A percentile compares a stretch with the other conserved stretches of the same genome.
These are phyloP conservation scores for Rhagoletis pomonella DNA, from an alignment of 1,140 invertebrate species.

Conservation along the genomic window DNA sequence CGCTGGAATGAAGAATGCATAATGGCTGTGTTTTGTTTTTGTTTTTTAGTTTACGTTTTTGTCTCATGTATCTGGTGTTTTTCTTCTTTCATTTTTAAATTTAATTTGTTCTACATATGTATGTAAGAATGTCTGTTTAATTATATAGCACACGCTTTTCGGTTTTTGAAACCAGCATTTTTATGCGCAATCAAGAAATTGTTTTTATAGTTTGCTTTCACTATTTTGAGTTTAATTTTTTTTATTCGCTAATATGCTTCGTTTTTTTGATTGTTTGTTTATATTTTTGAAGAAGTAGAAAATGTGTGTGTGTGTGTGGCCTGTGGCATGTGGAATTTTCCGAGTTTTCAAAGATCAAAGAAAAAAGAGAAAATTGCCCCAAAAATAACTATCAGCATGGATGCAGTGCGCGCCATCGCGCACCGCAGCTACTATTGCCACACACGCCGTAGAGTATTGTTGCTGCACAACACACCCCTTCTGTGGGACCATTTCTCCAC, in stretches of 20 bases:
- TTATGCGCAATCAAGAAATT: constrained; percentile 29
- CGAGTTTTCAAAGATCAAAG: background rate
- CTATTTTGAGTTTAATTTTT: background rate
- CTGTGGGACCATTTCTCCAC: background rate
- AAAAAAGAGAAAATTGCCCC: background rate
- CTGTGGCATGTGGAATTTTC: background rate
- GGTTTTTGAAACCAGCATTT: constrained; percentile 48
- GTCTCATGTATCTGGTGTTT: background rate
- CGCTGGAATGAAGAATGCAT: constrained; percentile 27
- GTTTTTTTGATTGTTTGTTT: constrained; percentile 43
- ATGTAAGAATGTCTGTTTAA: background rate
- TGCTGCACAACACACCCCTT: background rate
- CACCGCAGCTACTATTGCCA: background rate
- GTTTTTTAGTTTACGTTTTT: background rate
- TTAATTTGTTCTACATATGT: background rate
- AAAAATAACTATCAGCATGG: background rate
- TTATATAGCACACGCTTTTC: constrained; percentile 5
- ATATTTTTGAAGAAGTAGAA: constrained; percentile 26
- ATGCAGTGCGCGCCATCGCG: background rate
- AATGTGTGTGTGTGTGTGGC: background rate
- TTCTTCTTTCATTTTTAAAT: background rate
- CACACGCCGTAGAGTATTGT: background rate
- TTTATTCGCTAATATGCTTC: constrained; percentile 24
- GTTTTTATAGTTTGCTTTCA: background rate
- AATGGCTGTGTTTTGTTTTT: constrained; percentile 35